Conservation (phyloP, 2,113 vertebrate genomes). For the Brachyistius frenatus region DNA sequence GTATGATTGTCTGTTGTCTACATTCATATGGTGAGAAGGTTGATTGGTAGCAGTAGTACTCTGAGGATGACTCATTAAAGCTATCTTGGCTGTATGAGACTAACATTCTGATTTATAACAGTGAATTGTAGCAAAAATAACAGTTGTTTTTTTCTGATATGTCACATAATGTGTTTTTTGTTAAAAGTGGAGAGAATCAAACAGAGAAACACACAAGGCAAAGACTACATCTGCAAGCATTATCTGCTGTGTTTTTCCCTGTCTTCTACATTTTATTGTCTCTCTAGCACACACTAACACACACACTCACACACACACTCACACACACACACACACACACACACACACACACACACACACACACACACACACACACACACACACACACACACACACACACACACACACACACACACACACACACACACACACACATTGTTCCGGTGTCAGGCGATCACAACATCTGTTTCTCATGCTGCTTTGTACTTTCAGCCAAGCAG, state of each 20-base stretch:
- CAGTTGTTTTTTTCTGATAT: background rate
- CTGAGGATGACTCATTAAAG: no score
- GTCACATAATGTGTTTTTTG: background rate
- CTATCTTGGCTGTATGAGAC: background rate
- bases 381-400: background rate
- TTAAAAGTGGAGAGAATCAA: constrained; percentile 1
- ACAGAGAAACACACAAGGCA: background rate
- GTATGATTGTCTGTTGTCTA: no score
- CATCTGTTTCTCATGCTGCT: constrained; percentile 73
- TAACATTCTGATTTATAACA: background rate
- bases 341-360: constrained; percentile 8
- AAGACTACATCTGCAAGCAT: constrained; percentile 20
- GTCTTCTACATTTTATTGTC: constrained; percentile 29
- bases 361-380: constrained; percentile 1
- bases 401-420: constrained; percentile 6
- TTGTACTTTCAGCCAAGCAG: constrained; percentile 39
- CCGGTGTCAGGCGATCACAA: constrained; percentile 33
- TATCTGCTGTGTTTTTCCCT: background rate
- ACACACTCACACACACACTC: background rate
- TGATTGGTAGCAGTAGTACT: no score
- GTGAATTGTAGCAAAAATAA: background rate
- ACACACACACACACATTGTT: constrained; percentile 18
- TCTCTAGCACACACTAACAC: constrained; percentile 2
- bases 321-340: background rate
- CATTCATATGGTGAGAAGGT: no score